A percentile compares a stretch with the other conserved stretches of the same genome.
Conservation (phyloP, 2,113 vertebrate genomes). For the Odocoileus virginianus region DNA sequence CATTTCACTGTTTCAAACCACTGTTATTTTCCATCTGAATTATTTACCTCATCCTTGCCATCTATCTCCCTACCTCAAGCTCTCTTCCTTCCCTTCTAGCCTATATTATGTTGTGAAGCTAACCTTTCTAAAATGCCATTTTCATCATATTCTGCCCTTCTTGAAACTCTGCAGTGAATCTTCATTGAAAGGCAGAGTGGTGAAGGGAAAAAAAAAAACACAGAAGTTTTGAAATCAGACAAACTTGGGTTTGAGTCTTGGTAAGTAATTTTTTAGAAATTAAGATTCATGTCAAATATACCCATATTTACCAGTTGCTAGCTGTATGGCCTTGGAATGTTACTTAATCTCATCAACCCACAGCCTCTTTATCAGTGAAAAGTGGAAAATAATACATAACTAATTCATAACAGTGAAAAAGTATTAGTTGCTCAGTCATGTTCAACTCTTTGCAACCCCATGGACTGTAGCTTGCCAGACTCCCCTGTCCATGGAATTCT, state of each 20-base stretch:
- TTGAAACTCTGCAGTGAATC: neutral
- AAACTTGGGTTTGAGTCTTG: neutral
- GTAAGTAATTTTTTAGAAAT: neutral
- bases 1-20: neutral
- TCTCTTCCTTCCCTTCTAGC: neutral
- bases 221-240: neutral
- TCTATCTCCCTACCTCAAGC: neutral
- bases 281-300: neutral
- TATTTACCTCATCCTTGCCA: neutral
- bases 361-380: neutral
- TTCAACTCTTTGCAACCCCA: neutral
- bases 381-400: neutral
- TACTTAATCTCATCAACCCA: neutral
- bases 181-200: neutral
- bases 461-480: neutral
- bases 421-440: neutral
- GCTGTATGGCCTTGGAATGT: neutral
- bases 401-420: neutral
- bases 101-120: neutral
- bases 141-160: neutral
- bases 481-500: neutral
- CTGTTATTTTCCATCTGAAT: neutral
- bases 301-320: neutral
- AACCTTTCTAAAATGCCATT: neutral
- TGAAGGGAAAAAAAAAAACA: neutral